phyloP scores from a whole-genome alignment of 2,888 invertebrate genomes.

The Luffia ferchaultella region DNA sequence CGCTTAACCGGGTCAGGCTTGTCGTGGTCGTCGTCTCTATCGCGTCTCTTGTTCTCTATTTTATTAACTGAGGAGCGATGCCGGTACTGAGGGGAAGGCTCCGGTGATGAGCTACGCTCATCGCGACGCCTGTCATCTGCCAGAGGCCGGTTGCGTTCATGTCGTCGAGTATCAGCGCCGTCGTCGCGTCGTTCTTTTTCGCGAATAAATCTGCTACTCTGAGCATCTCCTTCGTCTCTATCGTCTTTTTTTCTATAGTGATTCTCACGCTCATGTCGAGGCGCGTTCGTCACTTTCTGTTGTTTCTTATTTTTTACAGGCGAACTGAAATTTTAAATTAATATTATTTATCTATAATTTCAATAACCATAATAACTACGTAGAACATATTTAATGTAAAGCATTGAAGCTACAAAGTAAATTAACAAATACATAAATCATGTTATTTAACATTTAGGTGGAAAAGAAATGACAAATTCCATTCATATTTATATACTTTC shows the following conservation, averaged over 20 bases:
- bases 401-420: too few relatives aligned
- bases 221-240: conserved; percentile 29
- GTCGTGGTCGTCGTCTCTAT: conserved; percentile 27
- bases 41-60: conserved; percentile 34
- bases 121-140: conserved; percentile 29
- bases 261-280: conserved; percentile 31
- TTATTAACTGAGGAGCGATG: conserved; percentile 44
- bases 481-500: too few relatives aligned
- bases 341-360: neutral
- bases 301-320: conserved; percentile 32
- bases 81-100: conserved; percentile 31
- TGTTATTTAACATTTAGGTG: too few relatives aligned
- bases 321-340: conserved; percentile 34
- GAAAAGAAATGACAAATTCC: too few relatives aligned
- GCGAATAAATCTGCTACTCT: conserved; percentile 33
- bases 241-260: conserved; percentile 41
- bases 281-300: conserved; percentile 36
- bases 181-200: conserved; percentile 48
- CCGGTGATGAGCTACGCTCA: conserved; percentile 30
- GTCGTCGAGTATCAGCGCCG: conserved; percentile 13
- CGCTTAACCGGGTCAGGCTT: conserved; percentile 25
- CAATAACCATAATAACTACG: too few relatives aligned
- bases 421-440: too few relatives aligned
- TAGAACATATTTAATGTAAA: too few relatives aligned
- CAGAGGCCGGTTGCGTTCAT: conserved; percentile 13